A percentile compares a stretch with the other conserved stretches of the same genome.
phyloP scores from a whole-genome alignment of 2,888 invertebrate genomes.

The Sesia bembeciformis region DNA sequence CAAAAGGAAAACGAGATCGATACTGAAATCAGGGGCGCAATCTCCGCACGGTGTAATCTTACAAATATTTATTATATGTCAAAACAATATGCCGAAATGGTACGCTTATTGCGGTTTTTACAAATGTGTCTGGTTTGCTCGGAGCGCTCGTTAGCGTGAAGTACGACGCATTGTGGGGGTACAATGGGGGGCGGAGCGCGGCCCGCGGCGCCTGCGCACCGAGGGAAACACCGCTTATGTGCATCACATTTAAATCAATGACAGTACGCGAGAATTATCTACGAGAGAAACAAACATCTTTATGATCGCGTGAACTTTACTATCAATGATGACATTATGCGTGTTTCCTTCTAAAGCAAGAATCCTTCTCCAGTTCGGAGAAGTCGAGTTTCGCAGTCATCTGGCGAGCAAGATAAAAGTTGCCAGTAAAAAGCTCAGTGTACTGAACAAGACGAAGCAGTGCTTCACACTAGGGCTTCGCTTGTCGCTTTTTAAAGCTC shows the following conservation, averaged over 20 bases:
- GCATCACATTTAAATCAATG: conserved; percentile 55
- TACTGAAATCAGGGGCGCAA: conserved; percentile 54
- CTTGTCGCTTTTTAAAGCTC: too few relatives aligned
- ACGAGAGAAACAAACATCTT: conserved; percentile 14
- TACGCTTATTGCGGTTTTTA: conserved; percentile 70
- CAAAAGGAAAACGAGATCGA: conserved; percentile 46
- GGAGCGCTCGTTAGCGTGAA: conserved; percentile 71
- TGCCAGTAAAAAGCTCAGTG: too few relatives aligned
- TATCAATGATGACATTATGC: too few relatives aligned
- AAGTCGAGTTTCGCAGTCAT: too few relatives aligned
- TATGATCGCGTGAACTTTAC: neutral
- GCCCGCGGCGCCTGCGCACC: conserved; percentile 46
- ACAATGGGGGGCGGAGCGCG: conserved; percentile 60
- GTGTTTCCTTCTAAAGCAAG: too few relatives aligned
- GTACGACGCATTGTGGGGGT: conserved; percentile 65
- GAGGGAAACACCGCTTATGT: conserved; percentile 8
- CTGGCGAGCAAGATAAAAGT: too few relatives aligned
- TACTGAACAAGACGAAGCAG: too few relatives aligned
- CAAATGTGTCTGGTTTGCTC: conserved; percentile 68
- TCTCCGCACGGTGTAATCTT: conserved; percentile 59
- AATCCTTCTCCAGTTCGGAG: too few relatives aligned
- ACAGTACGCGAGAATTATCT: conserved; percentile 24
- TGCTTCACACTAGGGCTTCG: too few relatives aligned
- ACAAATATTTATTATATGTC: conserved; percentile 75
- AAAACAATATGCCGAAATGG: conserved; percentile 74